Base-by-base conservation (phyloP, 2,888 invertebrate genomes). In the Platynereis dumerilii region DNA sequence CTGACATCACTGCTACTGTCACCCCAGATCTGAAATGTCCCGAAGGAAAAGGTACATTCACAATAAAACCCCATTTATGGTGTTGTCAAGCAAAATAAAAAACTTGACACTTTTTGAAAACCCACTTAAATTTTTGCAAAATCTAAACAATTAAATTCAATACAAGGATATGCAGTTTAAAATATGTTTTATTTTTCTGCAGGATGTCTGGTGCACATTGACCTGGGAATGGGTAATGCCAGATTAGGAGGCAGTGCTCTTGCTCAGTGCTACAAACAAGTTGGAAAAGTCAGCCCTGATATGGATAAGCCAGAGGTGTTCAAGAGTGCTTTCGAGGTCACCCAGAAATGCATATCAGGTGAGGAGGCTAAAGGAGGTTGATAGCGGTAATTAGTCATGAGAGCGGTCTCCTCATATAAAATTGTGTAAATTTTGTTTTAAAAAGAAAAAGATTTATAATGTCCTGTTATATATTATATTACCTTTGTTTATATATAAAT, bases 21-120 rank as follows among this genome's bases (percentile, higher is more conserved):
- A 96, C 96, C n/a, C 97, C 98, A 0, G 94, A 95, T 77, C 86
- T 98, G 1, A 92, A 92, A 84, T 66, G 88, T 58, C 90, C 91
- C 0, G 61, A 71, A 45, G 76, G 76, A 7, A 76, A 75, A 77
- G 83, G 83, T 80, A 60, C 34, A 20, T 7, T n/a, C 48, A 20
- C n/a, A 12, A n/a, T n/a, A n/a, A n/a, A n/a, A 27, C 29, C 29
- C 44, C 45, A 22, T 27, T 42, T 42, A 10, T 42, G n/a, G n/a
- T n/a, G n/a, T n/a, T n/a, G n/a, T n/a, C n/a, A n/a, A n/a, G n/a
- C n/a, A n/a, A n/a, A n/a, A n/a, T n/a, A n/a, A n/a, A n/a, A n/a
- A n/a, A n/a, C n/a, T n/a, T n/a, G n/a, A n/a, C n/a, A n/a, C n/a
- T n/a, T n/a, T n/a, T 15, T 42, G 17, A 15, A 15, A 12, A 15